These are phyloP conservation scores for Microdon myrmicae DNA, from an alignment of 2,888 invertebrate species.

Conservation along the genomic window DNA sequence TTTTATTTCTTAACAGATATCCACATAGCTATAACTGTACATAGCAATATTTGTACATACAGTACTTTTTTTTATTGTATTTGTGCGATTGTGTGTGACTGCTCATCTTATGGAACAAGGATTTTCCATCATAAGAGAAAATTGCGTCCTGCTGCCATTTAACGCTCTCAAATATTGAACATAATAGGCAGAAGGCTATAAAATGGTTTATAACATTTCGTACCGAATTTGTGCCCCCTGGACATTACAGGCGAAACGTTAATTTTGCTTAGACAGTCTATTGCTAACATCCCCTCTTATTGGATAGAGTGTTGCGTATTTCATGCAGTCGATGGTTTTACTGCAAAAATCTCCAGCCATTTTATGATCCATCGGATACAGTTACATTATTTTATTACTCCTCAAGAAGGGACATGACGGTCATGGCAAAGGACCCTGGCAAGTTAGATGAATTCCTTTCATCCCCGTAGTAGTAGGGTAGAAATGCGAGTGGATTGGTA, in stretches of 20 bases:
- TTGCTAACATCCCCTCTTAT: too few species aligned
- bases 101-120: too few species aligned
- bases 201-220: conserved; percentile 41
- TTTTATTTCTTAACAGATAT: conserved; percentile 34
- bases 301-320: too few species aligned
- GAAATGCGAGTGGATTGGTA: too few species aligned
- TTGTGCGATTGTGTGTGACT: too few species aligned
- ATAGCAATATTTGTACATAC: background rate
- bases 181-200: conserved; percentile 35
- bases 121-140: too few species aligned
- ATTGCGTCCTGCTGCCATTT: conserved; percentile 32
- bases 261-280: too few species aligned
- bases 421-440: too few species aligned
- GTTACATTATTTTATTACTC: conserved; percentile 34
- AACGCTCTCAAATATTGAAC: conserved; percentile 42
- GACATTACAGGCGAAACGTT: too few species aligned
- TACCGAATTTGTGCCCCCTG: conserved; percentile 32
- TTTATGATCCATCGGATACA: conserved; percentile 42
- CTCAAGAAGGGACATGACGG: conserved; percentile 1
- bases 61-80: background rate
- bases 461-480: too few species aligned
- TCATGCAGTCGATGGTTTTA: conserved; percentile 28
- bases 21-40: background rate
- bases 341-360: conserved; percentile 42
- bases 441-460: too few species aligned